These are phyloP conservation scores for Onychomys torridus DNA, from an alignment of 2,797 vertebrate genomes.

Conservation along the genomic window DNA sequence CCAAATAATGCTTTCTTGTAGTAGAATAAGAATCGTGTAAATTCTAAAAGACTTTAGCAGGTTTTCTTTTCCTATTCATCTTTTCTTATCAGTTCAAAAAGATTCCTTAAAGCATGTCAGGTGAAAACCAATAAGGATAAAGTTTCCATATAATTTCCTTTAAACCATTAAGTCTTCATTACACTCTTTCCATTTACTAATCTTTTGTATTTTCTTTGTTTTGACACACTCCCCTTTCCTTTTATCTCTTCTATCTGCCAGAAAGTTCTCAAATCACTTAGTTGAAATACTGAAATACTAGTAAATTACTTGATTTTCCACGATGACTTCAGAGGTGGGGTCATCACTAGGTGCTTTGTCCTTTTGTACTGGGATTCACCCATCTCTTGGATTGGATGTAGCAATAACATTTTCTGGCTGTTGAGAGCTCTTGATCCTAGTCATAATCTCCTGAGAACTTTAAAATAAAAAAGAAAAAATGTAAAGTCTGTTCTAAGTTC, in stretches of 20 bases:
- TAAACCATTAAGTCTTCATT: constrained; percentile 87
- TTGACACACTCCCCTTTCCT: constrained; percentile 75
- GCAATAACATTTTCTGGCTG: constrained; percentile 87
- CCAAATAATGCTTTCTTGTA: constrained; percentile 96
- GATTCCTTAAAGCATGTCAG: constrained; percentile 89
- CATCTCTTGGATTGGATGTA: constrained; percentile 86
- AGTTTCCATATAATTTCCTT: constrained; percentile 85
- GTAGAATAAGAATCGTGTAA: constrained; percentile 92
- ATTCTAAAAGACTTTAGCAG: constrained; percentile 91
- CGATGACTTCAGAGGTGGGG: constrained; percentile 80
- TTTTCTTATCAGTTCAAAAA: constrained; percentile 88
- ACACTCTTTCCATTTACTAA: constrained; percentile 87
- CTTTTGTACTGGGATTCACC: constrained; percentile 79
- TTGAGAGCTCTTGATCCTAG: constrained; percentile 85
- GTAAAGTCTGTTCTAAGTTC: constrained; percentile 82
- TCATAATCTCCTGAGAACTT: constrained; percentile 81
- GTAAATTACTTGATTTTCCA: constrained; percentile 84
- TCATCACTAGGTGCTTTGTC: constrained; percentile 86
- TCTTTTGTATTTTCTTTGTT: constrained; percentile 86
- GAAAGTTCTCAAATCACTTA: constrained; percentile 75
- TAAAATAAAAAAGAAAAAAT: constrained; percentile 48
- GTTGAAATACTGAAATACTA: constrained; percentile 83
- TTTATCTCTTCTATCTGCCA: constrained; percentile 75
- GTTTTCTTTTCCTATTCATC: constrained; percentile 88
- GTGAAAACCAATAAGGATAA: constrained; percentile 87